Evolutionary conservation across 2,888 invertebrate species (phyloP).

Genomic region (Luperina testacea): DNA sequence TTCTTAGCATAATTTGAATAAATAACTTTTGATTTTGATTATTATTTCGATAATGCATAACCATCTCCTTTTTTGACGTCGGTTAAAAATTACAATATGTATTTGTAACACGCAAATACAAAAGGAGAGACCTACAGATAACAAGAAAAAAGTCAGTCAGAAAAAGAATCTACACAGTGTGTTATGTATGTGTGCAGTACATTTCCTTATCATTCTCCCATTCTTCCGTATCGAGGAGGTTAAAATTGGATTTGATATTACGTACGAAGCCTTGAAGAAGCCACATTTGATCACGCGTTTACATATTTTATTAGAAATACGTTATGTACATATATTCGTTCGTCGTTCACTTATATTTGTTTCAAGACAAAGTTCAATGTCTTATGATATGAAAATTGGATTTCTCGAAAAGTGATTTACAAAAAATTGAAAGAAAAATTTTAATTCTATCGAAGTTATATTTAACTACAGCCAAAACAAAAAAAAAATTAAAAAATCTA

Average conservation of each 20-base stretch:
- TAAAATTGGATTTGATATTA: constrained; percentile 59
- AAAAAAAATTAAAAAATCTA: neutral
- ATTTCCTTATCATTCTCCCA: constrained; percentile 46
- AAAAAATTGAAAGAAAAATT: neutral
- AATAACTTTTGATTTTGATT: too few species aligned
- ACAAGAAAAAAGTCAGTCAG: neutral
- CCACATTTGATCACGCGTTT: constrained; percentile 42
- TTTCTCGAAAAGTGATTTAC: neutral
- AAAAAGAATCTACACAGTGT: neutral
- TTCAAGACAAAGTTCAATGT: neutral
- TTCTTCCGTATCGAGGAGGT: constrained; percentile 40
- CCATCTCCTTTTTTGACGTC: neutral
- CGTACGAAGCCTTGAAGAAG: constrained; percentile 22
- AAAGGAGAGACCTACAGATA: neutral
- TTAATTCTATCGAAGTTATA: neutral
- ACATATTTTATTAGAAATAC: constrained; percentile 4
- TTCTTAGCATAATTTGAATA: too few species aligned
- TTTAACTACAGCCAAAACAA: too few species aligned
- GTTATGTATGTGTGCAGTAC: constrained; percentile 17
- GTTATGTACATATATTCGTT: neutral
- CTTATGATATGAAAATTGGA: neutral
- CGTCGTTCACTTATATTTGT: neutral
- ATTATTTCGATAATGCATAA: too few species aligned
- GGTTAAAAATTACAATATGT: neutral
- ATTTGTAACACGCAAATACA: neutral